Base-by-base conservation (phyloP, 2,113 vertebrate genomes). In the Gymnogyps californianus region DNA sequence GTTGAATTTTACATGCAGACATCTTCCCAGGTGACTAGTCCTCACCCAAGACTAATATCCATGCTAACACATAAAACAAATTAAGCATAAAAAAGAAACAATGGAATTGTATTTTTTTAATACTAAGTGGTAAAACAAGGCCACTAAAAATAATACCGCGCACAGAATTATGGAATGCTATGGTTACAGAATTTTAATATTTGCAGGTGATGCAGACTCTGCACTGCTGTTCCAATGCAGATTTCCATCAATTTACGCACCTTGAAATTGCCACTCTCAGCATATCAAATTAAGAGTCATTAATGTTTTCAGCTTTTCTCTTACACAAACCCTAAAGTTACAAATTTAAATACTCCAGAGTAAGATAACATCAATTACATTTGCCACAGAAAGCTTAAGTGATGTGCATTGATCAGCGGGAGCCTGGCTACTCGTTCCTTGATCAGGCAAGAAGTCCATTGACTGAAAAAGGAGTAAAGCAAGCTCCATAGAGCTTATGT, bases 161-260 rank as follows among this genome's bases (percentile, higher is more conserved):
- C 34, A 8, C n/a, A 70, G 84, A 95, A 95, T 72, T 96, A 86
- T 58, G 62, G 46, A 96, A 93, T 93, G 81, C 75, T 94, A 85
- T 74, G 75, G 82, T 96, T 96, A 93, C 75, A 77, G 84, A 94
- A 91, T 87, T 84, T 87, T 93, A 90, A 90, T 90, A 92, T 91
- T 95, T 91, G 49, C 83, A 95, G 65, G 87, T 92, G 89, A 91
- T 7, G 13, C 71, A 94, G 76, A 83, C 86, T 83, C 92, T 83
- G 82, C 82, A 90, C 46, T 83, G 89, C 77, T 92, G 66, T 61
- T 97, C 54, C 59, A 89, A 66, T 65, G 64, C 83, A 89, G 78
- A 83, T 91, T 91, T 88, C 76, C 92, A 91, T 92, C 86, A 91
- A 52, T 4, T 70, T 80, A 83, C 28, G 44, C 82, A 89, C 83